Evolutionary conservation across 2,113 vertebrate genomes (phyloP), one percentile per base, ranked within the genome.

Genomic region (Paradoxurus hermaphroditus): DNA sequence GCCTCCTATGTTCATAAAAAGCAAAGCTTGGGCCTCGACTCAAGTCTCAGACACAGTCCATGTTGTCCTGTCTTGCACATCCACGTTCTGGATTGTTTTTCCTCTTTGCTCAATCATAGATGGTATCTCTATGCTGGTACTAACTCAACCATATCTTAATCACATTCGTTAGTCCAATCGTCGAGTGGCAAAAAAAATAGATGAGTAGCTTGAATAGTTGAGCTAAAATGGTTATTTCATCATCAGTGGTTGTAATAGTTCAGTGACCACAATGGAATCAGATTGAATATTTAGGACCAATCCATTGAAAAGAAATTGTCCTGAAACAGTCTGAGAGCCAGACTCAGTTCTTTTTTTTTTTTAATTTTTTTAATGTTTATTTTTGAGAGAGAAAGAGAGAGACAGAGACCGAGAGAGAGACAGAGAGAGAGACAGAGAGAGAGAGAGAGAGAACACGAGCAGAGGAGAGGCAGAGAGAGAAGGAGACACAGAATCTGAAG

Each of bases 91-190:
- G 31, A 36, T 53, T 65, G 15, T 84, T 91, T 78, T 97, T 97
- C 63, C 59, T 81, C 70, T 97, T 90, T 65, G 62, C 31, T 97
- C 86, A 44, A 1, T 91, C 70, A 15, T 75, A 63, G 86, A 85
- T 87, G 39, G 21, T 96, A 70, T 95, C 78, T 97, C 77, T 46
- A 1, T 90, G 56, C 67, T 41, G 94, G 89, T 89, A 91, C 75
- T 75, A 86, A 97, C 73, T 94, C 86, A 96, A 70, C 95, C 92
- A 27, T 97, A 81, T 92, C 95, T 84, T 95, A 94, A 94, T 94
- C 70, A 67, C 77, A 95, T 97, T 91, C 94, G 86, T 96, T 94
- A 97, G 93, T 86, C 63, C 87, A 81, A 4, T 72, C 96, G 94
- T 92, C 65, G 90, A 46, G 92, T 39, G 75, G 59, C 77, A 79